Base-by-base conservation (phyloP, 2,797 vertebrate genomes). In the Florisuga fusca region DNA sequence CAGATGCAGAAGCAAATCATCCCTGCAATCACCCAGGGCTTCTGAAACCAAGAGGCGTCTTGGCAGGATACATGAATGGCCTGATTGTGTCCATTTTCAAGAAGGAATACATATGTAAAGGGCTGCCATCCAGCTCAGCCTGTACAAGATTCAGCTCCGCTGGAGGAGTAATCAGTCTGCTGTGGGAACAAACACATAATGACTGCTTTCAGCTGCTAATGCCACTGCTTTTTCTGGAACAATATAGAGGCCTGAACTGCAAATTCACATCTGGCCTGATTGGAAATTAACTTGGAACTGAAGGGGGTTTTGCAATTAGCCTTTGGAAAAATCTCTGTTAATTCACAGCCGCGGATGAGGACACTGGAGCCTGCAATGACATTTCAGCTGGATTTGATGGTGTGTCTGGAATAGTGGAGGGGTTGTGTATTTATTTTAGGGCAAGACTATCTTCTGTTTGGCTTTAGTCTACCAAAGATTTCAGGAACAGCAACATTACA, bases 121-220 rank as follows among this genome's bases (percentile, higher is more conserved):
- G 26, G 1, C 83, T 90, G 94, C 18, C 7, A 96, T 86, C 91
- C 86, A 85, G 91, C 95, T 93, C 94, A 92, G 91, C 74, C 85
- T 73, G 43, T 17, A 41, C 5, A 5, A 79, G 73, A 67, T 72
- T 83, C 79, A 66, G 91, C 87, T 97, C 82, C 1, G 23, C 87
- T 81, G 91, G 94, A 96, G 94, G 89, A 95, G 95, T 95, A 96
- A 94, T 96, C 96, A 93, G 73, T n/a, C 55, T 96, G 85, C 91
- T 84, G 67, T 3, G 1, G 67, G 95, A 96, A 79, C 87, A 95
- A 94, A 95, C 41, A 14, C 29, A 3, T 90, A 94, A 96, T 92
- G 95, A 88, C 91, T 95, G 92, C 95, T 94, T 93, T 94, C 93
- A 93, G 91, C 95, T 96, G 95, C 83, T 94, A 95, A 88, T 94